Evolutionary conservation across 2,888 invertebrate genomes (phyloP), one percentile per base, ranked within the genome.

Genomic region (Andrena camellia): DNA sequence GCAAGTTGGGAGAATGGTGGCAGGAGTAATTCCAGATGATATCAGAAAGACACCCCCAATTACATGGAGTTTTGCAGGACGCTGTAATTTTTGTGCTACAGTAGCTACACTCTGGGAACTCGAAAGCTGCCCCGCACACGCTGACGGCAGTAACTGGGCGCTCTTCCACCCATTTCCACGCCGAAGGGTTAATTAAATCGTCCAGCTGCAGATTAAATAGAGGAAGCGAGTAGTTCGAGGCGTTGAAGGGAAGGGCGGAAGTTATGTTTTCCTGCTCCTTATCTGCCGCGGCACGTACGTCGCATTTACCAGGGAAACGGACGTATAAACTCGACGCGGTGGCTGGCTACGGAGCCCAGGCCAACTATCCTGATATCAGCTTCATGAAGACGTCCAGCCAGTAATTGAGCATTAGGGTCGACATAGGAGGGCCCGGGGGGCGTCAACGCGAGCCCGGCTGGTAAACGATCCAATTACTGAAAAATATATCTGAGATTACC

Each of bases 401-500:
- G 81, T 88, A 88, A 88, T 88, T 84, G 88, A 84, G 73, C 82
- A 88, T 88, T 88, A 86, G 68, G 81, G 83, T 78, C 78, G 83
- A 83, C 74, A 76, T 50, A 50, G 76, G 73, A 69, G 74, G 20
- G 59, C 72, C 68, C 17, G 42, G 59, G 23, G 62, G 78, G 78
- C 64, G 78, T 52, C 75, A 78, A 77, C 78, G 82, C 72, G 48
- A 60, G 52, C 71, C 78, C 79, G 70, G 73, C 35, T 81, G 77
- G 68, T 83, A 86, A 88, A 88, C 79, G 86, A 88, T 79, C 88
- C 86, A 86, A 88, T 88, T 88, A 87, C 82, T 74, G 81, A 85
- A 88, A 88, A 88, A 88, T 87, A 85, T 78, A 64, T 78, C 82
- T 54, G 68, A 78, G 82, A 84, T 84, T 84, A 78, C 82, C 60